Evolutionary conservation across 2,113 vertebrate genomes (phyloP), one percentile per base, ranked within the genome.

Genomic region (Tapirus terrestris): DNA sequence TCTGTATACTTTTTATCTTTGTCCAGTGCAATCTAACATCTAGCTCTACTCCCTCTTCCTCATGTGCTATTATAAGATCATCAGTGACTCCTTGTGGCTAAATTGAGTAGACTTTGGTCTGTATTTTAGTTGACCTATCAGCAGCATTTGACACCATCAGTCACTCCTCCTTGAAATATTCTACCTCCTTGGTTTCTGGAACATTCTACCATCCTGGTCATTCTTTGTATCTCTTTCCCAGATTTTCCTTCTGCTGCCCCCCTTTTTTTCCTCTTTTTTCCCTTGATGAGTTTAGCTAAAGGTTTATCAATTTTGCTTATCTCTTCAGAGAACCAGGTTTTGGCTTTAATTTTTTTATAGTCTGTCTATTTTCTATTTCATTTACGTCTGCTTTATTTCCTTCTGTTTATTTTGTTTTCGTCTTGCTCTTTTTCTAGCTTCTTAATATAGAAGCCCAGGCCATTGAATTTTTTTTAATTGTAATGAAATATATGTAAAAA

Each of bases 11-110:
- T 58, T 67, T 80, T 87, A 51, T 93, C 86, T 90, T 90, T 93
- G 58, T 67, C 18, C 65, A 4, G 80, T 53, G 7, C 53, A 86
- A 3, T 82, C 60, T 58, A 83, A 51, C 48, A 48, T 67, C 65
- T 93, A 70, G 90, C n/a, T 83, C 31, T 89, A n/a, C 12, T 92
- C 8, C 36, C 63, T 65, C 23, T 84, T 39, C 10, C 58, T 75
- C 81, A 7, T 67, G 6, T 96, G 56, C 58, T 81, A 1, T 65
- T 92, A 53, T 33, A 92, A 81, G 51, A 80, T 96, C 43, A 67
- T 45, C 89, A 77, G 39, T 96, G 77, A 94, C 60, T 85, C 56
- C n/a, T 90, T 83, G 61, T 63, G 16, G n/a, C n/a, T 87, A 70
- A 70, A 70, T 87, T 29, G 31, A 58, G 10, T 94, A 89, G 61